Percentiles rank a stretch among this genome's conserved stretches.
Conservation (phyloP, 2,797 vertebrate species). For the Neosalanx taihuensis region DNA sequence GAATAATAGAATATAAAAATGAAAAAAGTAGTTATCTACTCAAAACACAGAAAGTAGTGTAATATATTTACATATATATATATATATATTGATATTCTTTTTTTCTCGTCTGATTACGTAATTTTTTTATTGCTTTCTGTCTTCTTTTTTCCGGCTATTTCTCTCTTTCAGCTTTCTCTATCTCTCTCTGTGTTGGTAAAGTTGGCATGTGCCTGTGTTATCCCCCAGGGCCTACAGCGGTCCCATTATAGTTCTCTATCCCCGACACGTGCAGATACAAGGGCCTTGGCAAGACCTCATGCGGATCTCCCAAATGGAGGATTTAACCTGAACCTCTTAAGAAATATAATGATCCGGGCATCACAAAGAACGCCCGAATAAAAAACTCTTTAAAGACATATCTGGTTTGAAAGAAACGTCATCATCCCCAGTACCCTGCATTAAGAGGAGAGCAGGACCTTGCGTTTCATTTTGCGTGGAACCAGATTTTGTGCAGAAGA, state of each 20-base stretch:
- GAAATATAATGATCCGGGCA: conserved; percentile 51
- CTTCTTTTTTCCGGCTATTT: conserved; percentile 1
- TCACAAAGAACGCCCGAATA: conserved; percentile 44
- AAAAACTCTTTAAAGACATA: conserved; percentile 39
- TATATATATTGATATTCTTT: background rate
- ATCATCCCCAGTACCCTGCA: background rate
- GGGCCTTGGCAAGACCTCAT: conserved; percentile 60
- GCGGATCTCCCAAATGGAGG: conserved; percentile 64
- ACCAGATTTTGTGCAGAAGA: background rate
- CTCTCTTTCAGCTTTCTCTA: background rate
- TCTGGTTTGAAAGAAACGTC: conserved; percentile 24
- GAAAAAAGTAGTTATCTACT: too few relatives aligned
- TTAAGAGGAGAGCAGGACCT: background rate
- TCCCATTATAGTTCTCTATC: conserved; percentile 55
- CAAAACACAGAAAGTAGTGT: background rate
- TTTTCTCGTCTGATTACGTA: too few relatives aligned
- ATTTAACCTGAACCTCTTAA: conserved; percentile 62
- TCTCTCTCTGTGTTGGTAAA: conserved; percentile 38
- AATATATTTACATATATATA: background rate
- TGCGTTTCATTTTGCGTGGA: background rate
- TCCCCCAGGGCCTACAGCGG: conserved; percentile 54
- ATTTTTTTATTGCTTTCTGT: background rate
- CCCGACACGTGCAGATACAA: conserved; percentile 69
- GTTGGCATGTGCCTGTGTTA: conserved; percentile 54
- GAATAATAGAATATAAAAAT: background rate